Evolutionary conservation across 2,113 vertebrate species (phyloP).

Genomic region (Paramisgurnus dabryanus): DNA sequence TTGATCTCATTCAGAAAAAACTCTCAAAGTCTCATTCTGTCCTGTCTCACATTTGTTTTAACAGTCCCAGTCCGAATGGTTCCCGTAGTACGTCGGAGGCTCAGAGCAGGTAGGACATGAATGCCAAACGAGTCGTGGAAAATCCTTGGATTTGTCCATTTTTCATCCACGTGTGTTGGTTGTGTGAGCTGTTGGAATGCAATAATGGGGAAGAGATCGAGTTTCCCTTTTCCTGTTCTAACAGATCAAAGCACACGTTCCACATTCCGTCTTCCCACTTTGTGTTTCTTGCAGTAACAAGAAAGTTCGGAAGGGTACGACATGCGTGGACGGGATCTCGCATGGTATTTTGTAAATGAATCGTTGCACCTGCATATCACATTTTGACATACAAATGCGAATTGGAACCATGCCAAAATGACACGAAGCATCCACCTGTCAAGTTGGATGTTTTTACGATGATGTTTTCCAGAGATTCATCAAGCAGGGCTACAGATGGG

Average conservation of each 20-base stretch:
- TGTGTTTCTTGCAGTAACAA: constrained; percentile 35
- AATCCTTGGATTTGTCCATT: neutral
- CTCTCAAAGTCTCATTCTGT: neutral
- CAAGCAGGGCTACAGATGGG: no score
- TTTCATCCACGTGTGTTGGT: neutral
- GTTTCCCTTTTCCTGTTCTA: constrained; percentile 64
- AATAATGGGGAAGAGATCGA: constrained; percentile 54
- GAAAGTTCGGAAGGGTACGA: neutral
- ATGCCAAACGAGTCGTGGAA: neutral
- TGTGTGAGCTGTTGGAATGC: constrained; percentile 57
- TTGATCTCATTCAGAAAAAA: neutral
- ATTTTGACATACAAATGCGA: neutral
- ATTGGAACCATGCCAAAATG: neutral
- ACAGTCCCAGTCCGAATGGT: constrained; percentile 74
- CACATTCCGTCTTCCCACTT: constrained; percentile 52
- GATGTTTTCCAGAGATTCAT: no score
- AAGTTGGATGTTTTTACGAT: no score
- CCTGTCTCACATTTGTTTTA: constrained; percentile 12
- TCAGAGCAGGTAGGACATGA: constrained; percentile 72
- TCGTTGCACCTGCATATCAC: neutral
- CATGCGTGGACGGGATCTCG: neutral
- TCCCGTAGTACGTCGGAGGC: constrained; percentile 68
- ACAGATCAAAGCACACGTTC: constrained; percentile 70
- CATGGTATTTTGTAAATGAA: neutral
- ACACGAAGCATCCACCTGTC: neutral